Evolutionary conservation across 2,113 vertebrate genomes (phyloP), one percentile per base, ranked within the genome.

Genomic region (Saguinus midas): DNA sequence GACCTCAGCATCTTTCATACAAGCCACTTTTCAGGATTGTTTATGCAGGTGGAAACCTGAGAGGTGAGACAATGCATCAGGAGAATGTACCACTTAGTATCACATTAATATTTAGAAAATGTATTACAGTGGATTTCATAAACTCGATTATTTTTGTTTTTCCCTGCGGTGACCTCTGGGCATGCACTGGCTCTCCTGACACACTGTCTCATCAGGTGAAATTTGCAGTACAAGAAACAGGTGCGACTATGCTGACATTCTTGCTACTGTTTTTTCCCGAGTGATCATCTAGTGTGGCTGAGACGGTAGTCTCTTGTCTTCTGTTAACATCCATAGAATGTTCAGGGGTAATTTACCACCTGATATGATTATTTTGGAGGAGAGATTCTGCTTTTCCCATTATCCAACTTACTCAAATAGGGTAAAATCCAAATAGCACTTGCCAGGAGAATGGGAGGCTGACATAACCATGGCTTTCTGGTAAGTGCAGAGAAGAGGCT

Each of bases 131-230:
- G 21, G 35, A 61, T 37, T 82, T 16, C 32, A 16, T 37, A 68
- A 87, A 29, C 2, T 17, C 27, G 48, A 14, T 16, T 2, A 13
- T 6, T 17, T 66, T 17, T 66, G 37, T 40, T 10, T 12, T 78
- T 5, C 13, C 6, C 2, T 14, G 18, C 64, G 58, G 27, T 17
- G 21, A 37, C 32, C 7, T 9, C 43, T 48, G 7, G 16, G 12
- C 3, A 35, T 8, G 1, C 5, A 6, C 1, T 32, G 29, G 1
- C 8, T 37, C 1, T 6, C 6, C 0, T 40, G 7, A 52, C 9
- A 81, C 6, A 48, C 25, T 52, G 21, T 6, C 13, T 58, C 25
- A 16, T 29, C 21, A 10, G 40, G 43, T 92, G 43, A 16, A 20
- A 57, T n/a, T 17, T 25, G 13, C 32, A 1, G 3, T 18, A 6